A percentile compares a stretch with the other conserved stretches of the same genome.
Conservation (phyloP, 2,113 vertebrate genomes). For the Bambusicola thoracicus region DNA sequence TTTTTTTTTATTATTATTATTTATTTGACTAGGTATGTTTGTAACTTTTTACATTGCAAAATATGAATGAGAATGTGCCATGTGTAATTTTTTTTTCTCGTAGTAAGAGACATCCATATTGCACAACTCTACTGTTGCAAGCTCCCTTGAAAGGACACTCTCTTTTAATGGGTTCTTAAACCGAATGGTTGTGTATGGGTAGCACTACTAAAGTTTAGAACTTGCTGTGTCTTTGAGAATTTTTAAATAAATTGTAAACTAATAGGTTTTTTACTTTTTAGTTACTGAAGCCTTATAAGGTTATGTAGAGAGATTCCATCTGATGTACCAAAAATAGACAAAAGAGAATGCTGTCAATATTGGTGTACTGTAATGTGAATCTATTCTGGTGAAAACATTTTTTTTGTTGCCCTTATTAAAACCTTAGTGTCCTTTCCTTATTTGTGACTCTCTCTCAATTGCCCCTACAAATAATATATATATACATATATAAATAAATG, state of each 20-base stretch:
- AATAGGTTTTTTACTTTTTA: constrained; percentile 84
- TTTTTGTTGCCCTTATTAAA: constrained; percentile 82
- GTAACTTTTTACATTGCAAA: constrained; percentile 83
- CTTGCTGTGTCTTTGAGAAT: constrained; percentile 82
- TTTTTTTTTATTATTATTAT: constrained; percentile 86
- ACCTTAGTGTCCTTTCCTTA: constrained; percentile 83
- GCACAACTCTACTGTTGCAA: constrained; percentile 80
- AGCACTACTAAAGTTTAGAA: constrained; percentile 85
- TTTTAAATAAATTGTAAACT: constrained; percentile 85
- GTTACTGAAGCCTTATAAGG: constrained; percentile 83
- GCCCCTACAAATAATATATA: constrained; percentile 66
- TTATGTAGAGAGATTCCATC: constrained; percentile 81
- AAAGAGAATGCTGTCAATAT: constrained; percentile 83
- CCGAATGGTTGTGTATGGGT: constrained; percentile 76
- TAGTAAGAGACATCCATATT: constrained; percentile 80
- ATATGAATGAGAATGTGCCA: constrained; percentile 85
- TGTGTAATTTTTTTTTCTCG: constrained; percentile 77
- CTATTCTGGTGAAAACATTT: constrained; percentile 78
- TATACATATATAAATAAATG: constrained; percentile 45
- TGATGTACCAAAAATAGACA: constrained; percentile 87
- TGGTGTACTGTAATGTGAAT: constrained; percentile 86
- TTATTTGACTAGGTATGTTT: constrained; percentile 91
- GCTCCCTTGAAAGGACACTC: constrained; percentile 74
- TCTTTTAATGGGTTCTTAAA: constrained; percentile 76
- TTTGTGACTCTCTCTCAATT: constrained; percentile 84